These are phyloP conservation scores for Cebus imitator DNA, from an alignment of 2,113 vertebrate genomes.

Conservation along the genomic window DNA sequence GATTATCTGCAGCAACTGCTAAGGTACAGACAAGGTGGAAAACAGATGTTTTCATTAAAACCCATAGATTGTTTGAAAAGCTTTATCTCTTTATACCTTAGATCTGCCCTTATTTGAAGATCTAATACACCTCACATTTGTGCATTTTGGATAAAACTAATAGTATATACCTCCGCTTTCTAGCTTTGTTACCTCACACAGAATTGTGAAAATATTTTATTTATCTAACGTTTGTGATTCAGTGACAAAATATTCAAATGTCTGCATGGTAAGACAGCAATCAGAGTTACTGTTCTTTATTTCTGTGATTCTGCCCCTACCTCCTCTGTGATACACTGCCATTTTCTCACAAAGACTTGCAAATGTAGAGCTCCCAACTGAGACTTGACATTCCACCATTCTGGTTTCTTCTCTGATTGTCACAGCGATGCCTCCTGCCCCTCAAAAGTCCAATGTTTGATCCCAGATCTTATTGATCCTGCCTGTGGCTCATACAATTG, in stretches of 20 bases:
- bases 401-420: neutral
- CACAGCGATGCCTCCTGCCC: neutral
- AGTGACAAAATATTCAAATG: neutral
- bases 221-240: neutral
- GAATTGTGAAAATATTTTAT: neutral
- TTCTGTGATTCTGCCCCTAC: neutral
- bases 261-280: neutral
- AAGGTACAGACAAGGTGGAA: neutral
- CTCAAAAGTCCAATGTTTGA: neutral
- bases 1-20: neutral
- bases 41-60: neutral
- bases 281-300: neutral
- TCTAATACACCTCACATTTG: neutral
- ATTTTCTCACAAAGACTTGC: neutral
- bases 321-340: neutral
- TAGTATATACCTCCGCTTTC: neutral
- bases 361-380: neutral
- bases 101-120: neutral
- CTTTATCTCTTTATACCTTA: neutral
- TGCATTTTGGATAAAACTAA: conserved; percentile 3
- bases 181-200: neutral
- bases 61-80: neutral
- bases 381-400: neutral
- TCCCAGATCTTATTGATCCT: neutral
- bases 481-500: neutral